Conservation (phyloP, 2,113 vertebrate genomes). For the Sapayoa aenigma region DNA sequence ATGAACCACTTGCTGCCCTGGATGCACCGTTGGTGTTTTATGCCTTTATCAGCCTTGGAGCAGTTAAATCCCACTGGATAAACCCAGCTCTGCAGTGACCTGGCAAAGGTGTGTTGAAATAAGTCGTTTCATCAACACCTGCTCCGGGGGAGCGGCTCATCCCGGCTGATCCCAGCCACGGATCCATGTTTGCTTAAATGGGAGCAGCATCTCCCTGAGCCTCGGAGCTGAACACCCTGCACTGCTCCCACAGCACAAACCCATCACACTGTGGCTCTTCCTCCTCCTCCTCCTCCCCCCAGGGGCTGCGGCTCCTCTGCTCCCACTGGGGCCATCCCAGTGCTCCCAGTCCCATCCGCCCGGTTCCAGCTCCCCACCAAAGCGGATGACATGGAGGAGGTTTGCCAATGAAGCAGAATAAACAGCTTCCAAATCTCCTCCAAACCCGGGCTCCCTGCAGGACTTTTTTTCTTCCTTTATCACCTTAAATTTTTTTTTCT, state of each 20-base stretch:
- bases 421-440: not conserved
- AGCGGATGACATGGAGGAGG: not conserved
- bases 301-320: not conserved
- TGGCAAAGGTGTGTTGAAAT: not conserved
- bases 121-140: not conserved
- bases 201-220: not conserved
- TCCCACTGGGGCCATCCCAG: not conserved
- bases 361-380: not conserved
- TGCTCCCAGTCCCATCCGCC: not conserved
- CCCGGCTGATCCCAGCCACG: not conserved
- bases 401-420: not conserved
- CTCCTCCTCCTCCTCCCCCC: not conserved
- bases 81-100: not conserved
- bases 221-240: not conserved
- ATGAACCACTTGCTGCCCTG: not conserved
- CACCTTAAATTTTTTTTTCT: not conserved
- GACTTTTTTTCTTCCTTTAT: not conserved
- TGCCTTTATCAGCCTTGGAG: not conserved
- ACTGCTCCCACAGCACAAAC: not conserved
- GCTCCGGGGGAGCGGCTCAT: not conserved
- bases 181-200: fast-evolving
- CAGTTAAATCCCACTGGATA: not conserved
- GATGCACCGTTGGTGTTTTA: fast-evolving
- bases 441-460: fast-evolving
- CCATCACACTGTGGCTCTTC: not conserved